Percentiles rank a stretch among this genome's conserved stretches.
These are phyloP conservation scores for Sycobia sp. DNA, from an alignment of 1,140 invertebrate genomes.

Conservation along the genomic window DNA sequence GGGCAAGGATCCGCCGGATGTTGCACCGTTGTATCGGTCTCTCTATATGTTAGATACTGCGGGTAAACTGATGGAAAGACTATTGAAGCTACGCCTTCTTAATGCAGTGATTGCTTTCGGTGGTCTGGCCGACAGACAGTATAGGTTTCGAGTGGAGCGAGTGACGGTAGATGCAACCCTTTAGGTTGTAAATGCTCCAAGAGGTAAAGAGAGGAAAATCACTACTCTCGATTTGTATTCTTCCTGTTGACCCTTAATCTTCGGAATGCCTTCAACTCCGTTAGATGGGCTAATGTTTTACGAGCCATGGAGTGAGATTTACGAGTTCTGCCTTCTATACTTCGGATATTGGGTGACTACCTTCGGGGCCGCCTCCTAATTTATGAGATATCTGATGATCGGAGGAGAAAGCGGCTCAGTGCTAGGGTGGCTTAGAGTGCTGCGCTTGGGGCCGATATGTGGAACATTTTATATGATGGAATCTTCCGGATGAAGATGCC, in stretches of 20 bases:
- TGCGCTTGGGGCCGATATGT: too few relatives aligned
- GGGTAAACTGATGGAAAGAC: slow-evolving; percentile 33
- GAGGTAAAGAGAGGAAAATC: too few relatives aligned
- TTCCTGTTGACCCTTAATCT: slow-evolving; percentile 25
- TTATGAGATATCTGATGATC: too few relatives aligned
- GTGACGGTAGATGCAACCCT: slow-evolving; percentile 30
- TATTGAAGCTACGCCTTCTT: slow-evolving; percentile 10
- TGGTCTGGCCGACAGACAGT: too few relatives aligned
- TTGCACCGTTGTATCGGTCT: neutral
- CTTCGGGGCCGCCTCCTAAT: slow-evolving; percentile 37
- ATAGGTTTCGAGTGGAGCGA: slow-evolving; percentile 35
- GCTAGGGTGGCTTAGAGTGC: too few relatives aligned
- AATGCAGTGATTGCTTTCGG: slow-evolving; percentile 29
- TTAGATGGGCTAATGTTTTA: too few relatives aligned
- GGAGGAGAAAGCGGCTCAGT: too few relatives aligned
- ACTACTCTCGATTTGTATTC: slow-evolving; percentile 20
- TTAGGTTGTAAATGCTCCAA: slow-evolving; percentile 38
- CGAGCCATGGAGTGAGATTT: slow-evolving; percentile 18
- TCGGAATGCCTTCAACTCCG: too few relatives aligned
- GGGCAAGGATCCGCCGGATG: too few relatives aligned
- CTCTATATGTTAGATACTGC: slow-evolving; percentile 31
- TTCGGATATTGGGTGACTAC: slow-evolving; percentile 24
- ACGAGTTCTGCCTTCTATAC: slow-evolving; percentile 14
- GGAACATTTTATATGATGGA: too few relatives aligned
- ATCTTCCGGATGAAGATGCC: slow-evolving; percentile 38